Percentiles rank a stretch among this genome's conserved stretches.
These are phyloP conservation scores for Chloroceryle aenea DNA, from an alignment of 2,113 vertebrate species.

Conservation along the genomic window DNA sequence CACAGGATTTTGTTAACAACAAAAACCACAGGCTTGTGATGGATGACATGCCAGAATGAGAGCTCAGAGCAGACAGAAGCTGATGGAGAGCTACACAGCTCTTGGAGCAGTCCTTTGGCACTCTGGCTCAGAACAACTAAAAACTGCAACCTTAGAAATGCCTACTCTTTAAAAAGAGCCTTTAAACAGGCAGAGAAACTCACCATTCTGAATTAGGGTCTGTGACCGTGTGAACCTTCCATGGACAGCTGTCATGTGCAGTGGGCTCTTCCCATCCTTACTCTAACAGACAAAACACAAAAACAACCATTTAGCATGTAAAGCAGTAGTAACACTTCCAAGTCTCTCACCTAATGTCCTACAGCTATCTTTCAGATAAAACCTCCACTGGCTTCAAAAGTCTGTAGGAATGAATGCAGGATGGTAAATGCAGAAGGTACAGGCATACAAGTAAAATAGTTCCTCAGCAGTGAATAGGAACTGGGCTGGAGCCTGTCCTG, in stretches of 20 bases:
- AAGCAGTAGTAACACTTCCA: neutral
- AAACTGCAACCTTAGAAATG: neutral
- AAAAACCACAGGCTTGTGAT: neutral
- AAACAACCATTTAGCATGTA: neutral
- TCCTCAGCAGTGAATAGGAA: neutral
- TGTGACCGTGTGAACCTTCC: slow-evolving; percentile 94
- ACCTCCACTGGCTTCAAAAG: neutral
- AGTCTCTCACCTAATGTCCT: neutral
- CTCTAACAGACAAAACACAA: slow-evolving; percentile 78
- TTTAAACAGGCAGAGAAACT: slow-evolving; percentile 13
- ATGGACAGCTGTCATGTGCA: slow-evolving; percentile 96
- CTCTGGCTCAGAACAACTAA: neutral
- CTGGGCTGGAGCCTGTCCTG: neutral
- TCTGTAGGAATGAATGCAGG: neutral
- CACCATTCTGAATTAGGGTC: slow-evolving; percentile 96
- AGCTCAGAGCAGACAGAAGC: neutral
- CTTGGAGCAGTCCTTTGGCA: neutral
- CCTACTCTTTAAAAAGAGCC: neutral
- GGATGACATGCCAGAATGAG: fast-evolving
- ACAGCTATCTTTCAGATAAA: neutral
- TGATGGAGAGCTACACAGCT: neutral
- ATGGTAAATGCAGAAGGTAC: neutral
- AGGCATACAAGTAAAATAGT: neutral
- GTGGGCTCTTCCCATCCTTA: slow-evolving; percentile 94
- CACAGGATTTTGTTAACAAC: neutral